A percentile compares a stretch with the other conserved stretches of the same genome.
Conservation (phyloP, 64 coral and sea anemone species). For the Montipora foliosa region DNA sequence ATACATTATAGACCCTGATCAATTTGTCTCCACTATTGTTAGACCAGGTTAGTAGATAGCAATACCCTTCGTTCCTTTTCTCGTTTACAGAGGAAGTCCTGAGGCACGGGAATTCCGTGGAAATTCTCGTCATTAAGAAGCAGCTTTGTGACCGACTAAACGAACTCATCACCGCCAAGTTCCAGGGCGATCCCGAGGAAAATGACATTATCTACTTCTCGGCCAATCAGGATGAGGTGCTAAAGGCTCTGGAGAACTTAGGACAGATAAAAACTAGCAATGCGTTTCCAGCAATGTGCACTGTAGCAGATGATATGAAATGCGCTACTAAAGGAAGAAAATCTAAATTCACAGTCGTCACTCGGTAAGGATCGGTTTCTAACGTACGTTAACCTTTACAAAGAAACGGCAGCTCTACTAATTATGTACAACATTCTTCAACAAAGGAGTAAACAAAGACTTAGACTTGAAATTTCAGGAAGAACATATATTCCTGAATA, state of each 20-base stretch:
- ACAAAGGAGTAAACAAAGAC: too few relatives aligned
- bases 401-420: background rate
- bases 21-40: too few relatives aligned
- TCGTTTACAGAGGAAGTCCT: slow-evolving; percentile 89
- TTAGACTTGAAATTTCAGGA: too few relatives aligned
- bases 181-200: slow-evolving; percentile 95
- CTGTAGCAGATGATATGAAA: slow-evolving; percentile 88
- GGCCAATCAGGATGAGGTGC: slow-evolving; percentile 94
- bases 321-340: slow-evolving; percentile 83
- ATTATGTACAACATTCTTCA: too few relatives aligned
- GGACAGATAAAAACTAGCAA: slow-evolving; percentile 95
- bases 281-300: slow-evolving; percentile 89
- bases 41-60: too few relatives aligned
- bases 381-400: background rate
- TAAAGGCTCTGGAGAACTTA: slow-evolving; percentile 87
- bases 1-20: too few relatives aligned
- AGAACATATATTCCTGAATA: too few relatives aligned
- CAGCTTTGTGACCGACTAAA: slow-evolving; percentile 93
- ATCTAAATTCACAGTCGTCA: slow-evolving; percentile 85
- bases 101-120: slow-evolving; percentile 91
- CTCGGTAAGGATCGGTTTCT: slow-evolving; percentile 62
- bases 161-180: slow-evolving; percentile 89
- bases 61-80: too few relatives aligned
- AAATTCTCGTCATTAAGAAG: slow-evolving; percentile 96
- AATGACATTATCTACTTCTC: slow-evolving; percentile 97